Base-by-base conservation (phyloP, 1,140 invertebrate genomes). In the Halotydeus destructor region DNA sequence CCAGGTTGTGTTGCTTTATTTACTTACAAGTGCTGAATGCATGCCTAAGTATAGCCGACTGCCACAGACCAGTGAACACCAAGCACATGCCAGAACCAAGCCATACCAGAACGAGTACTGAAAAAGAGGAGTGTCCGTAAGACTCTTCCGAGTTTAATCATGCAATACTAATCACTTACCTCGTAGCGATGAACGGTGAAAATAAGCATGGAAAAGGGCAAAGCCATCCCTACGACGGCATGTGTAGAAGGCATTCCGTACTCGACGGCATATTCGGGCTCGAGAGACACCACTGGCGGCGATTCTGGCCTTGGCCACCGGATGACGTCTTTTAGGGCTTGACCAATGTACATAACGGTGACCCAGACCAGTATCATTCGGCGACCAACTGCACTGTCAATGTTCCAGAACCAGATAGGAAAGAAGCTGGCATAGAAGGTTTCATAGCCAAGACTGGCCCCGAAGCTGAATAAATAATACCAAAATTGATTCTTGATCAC, bases 181-280 rank as follows among this genome's bases (percentile, higher is more conserved):
- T 79, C 70, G 57, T 88, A 89, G 61, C 78, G 65, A 54, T 75
- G 66, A 54, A 74, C 69, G 5, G 79, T 80, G 50, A 78, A 81
- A 42, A 79, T 61, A 40, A 86, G 55, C 34, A 85, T 66, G 12
- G 79, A 76, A 57, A 83, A 80, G 33, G 83, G 83, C 52, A 91
- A 76, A 0, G 77, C 74, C 16, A 81, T 67, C 3, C 73, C 79
- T 32, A 85, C 75, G 78, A 88, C 84, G 3, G 84, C 83, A 64
- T 91, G 84, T 2, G 83, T 88, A 3, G 82, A 88, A 9, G 83
- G 83, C 78, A 91, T 84, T 21, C 82, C 82, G 66, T 84, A 89
- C 58, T 89, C 83, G 46, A 80, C 57, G 1, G 74, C 70, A 77
- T 77, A 86, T 66, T 80, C 86, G 19, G 69, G 69, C 58, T 88